Evolutionary conservation across 1,140 invertebrate species (phyloP), one percentile per base, ranked within the genome.

Genomic region (Drosophila guanche): DNA sequence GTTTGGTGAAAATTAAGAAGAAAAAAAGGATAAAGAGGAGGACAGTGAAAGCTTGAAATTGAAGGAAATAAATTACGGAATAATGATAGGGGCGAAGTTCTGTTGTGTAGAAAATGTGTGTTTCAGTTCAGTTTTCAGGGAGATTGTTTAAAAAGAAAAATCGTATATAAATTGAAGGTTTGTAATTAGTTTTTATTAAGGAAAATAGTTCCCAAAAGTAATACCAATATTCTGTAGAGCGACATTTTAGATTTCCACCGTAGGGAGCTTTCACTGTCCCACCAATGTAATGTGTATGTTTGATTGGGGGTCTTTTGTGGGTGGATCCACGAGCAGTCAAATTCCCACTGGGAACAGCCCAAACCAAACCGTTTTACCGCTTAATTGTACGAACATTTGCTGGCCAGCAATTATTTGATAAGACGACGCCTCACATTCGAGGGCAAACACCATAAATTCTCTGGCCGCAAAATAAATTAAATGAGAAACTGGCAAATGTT

Each of bases 401-500:
- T 80, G 77, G 66, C 71, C 76, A 79, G 74, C 85, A 90, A 90
- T 90, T 90, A 90, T 90, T 90, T 90, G 89, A 90, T 90, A 90
- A 90, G 63, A 40, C 76, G 79, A 67, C 70, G 76, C 67, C 68
- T 85, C 81, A 77, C 81, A 81, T 75, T 85, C 63, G 68, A 70
- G 68, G 65, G 37, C 55, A 51, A 41, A 42, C 55, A 60, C 77
- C 69, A 85, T 85, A 85, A 85, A 85, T 85, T 86, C 45, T 61
- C 65, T 52, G 60, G 53, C 81, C 81, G 58, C 81, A 86, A 86
- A 85, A 85, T 81, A 85, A 85, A 86, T 85, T 69, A 63, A 86
- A 81, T 75, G 70, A 71, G 55, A 69, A 81, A 70, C 77, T 80
- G 77, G 81, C 67, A 76, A 86, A 81, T 86, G 73, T 69, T 80